These are phyloP conservation scores for Ciona savignyi DNA, from an alignment of 23 tunicate genomes.

Conservation along the genomic window DNA sequence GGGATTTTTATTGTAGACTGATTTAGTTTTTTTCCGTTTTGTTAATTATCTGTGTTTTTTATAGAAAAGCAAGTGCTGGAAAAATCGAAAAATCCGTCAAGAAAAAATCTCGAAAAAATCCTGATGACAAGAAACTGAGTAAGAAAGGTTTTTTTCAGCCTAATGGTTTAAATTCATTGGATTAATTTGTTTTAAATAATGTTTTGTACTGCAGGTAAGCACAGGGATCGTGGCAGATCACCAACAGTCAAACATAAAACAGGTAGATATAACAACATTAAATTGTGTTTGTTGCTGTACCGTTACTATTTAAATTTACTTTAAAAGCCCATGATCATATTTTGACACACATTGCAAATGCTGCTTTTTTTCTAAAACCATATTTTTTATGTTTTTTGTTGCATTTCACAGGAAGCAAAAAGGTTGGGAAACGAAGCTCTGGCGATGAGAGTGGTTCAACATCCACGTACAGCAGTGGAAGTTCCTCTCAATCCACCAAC, in stretches of 20 bases:
- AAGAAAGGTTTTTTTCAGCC: not conserved
- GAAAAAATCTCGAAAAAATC: not conserved
- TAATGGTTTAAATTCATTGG: too few relatives aligned
- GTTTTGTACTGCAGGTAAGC: not conserved
- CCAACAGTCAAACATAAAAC: not conserved
- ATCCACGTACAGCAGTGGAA: conserved; percentile 3
- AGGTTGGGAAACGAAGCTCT: not conserved
- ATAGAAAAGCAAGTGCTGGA: not conserved
- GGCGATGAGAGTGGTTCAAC: not conserved
- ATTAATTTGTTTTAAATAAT: too few relatives aligned
- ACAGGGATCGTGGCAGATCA: not conserved
- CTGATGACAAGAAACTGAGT: not conserved
- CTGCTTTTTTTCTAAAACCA: too few relatives aligned
- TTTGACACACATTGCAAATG: too few relatives aligned
- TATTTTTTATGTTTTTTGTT: too few relatives aligned
- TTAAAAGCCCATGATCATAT: too few relatives aligned
- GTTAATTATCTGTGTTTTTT: too few relatives aligned
- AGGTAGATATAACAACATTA: too few relatives aligned
- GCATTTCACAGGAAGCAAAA: not conserved
- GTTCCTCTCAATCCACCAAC: conserved; percentile 40
- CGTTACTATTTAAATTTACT: too few relatives aligned
- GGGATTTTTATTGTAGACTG: too few relatives aligned
- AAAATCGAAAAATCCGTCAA: not conserved
- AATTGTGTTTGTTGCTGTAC: not conserved
- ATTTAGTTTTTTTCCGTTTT: too few relatives aligned